A percentile compares a stretch with the other conserved stretches of the same genome.
phyloP scores from a whole-genome alignment of 1,140 invertebrate species.

The Drosophila teissieri region DNA sequence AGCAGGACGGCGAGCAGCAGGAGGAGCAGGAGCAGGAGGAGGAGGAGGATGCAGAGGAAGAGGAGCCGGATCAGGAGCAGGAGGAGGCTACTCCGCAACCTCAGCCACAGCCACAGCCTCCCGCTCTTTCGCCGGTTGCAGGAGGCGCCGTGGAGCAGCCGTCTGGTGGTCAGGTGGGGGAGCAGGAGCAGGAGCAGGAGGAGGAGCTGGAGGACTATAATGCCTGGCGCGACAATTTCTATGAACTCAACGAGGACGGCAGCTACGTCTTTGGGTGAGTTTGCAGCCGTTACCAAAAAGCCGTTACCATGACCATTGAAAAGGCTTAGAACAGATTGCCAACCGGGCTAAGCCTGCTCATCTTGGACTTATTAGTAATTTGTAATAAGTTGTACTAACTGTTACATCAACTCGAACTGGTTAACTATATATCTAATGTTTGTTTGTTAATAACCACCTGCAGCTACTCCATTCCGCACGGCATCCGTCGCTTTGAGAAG shows the following conservation, averaged over 20 bases:
- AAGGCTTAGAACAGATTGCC: too few relatives aligned
- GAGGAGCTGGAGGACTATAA: conserved; percentile 46
- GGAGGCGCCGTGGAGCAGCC: not conserved
- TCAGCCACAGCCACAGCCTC: not conserved
- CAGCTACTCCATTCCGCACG: conserved; percentile 65
- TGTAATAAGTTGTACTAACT: too few relatives aligned
- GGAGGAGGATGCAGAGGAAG: conserved; percentile 8
- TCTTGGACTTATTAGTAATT: too few relatives aligned
- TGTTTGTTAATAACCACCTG: not conserved
- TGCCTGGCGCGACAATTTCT: conserved; percentile 69
- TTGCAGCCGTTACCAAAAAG: not conserved
- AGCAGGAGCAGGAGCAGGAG: conserved; percentile 7
- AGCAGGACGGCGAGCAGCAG: conserved; percentile 9
- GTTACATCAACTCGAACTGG: not conserved
- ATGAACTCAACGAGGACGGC: conserved; percentile 64
- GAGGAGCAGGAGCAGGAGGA: conserved; percentile 1
- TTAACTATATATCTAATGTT: not conserved
- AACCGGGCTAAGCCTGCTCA: not conserved
- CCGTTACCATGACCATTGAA: not conserved
- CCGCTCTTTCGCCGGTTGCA: not conserved
- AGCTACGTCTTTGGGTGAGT: conserved; percentile 70
- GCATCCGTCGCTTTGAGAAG: conserved; percentile 69
- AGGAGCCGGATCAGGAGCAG: not conserved
- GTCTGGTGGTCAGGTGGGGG: not conserved
- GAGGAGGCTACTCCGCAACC: conserved; percentile 1